Evolutionary conservation across 2,888 invertebrate species (phyloP), one percentile per base, ranked within the genome.

Genomic region (Rugalucina vietnamica): DNA sequence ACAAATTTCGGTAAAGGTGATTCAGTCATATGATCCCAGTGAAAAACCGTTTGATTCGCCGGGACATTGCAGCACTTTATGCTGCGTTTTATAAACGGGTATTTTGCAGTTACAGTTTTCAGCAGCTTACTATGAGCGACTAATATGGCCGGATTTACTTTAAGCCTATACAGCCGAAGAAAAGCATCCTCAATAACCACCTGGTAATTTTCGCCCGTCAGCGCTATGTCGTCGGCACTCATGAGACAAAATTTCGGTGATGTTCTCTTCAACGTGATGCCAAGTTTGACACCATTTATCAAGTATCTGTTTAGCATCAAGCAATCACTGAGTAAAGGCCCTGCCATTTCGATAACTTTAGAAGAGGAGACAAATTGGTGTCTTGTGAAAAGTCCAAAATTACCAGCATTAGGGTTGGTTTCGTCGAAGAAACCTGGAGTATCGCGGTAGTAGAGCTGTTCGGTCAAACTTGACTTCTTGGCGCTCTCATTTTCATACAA

Each of bases 141-240:
- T 8, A 76, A 24, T 43, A 76, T 76, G 14, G 76, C 76, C 10
- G 76, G 76, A 69, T 76, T 70, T 5, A 76, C 32, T 36, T 76
- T 76, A 14, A 76, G 65, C 34, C 60, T 65, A 27, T 49, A 27
- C 12, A 76, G 69, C n/a, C 76, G 18, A 12, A 76, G 43, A 43
- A 69, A 76, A 2, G 76, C 76, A 29, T 76, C 76, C 36, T 76
- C 76, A 34, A 76, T 76, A 18, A 49, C 49, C 12, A 76, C 69
- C 18, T 69, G 76, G 49, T 76, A 76, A 8, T 43, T 72, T 24
- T 72, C 72, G 10, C 24, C 72, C 24, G 72, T 27, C 49, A 39
- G 34, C 5, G 27, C 76, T 27, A 36, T 24, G 32, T 76, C 76
- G 12, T 65, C 29, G n/a, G 39, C 49, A 34, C 76, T 69, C 27